These are phyloP conservation scores for Imbricaverruca yamaguchii DNA, from an alignment of 2,888 invertebrate species.

Conservation along the genomic window DNA sequence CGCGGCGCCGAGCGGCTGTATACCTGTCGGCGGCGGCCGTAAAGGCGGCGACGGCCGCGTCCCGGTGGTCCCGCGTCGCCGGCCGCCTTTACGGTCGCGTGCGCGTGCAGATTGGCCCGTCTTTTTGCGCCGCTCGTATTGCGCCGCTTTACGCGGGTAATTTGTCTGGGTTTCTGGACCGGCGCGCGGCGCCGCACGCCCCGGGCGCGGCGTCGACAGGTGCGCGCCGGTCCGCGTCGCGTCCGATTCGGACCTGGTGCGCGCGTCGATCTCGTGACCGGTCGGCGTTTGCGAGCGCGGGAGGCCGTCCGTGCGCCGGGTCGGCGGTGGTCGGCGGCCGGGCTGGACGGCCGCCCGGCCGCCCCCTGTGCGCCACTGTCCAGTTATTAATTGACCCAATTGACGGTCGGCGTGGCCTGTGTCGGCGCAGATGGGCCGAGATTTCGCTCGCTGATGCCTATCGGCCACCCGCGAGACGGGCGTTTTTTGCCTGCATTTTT, in stretches of 20 bases:
- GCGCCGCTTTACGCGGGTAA: background rate
- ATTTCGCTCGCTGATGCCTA: background rate
- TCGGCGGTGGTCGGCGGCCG: background rate
- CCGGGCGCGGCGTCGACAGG: background rate
- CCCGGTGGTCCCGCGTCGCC: background rate
- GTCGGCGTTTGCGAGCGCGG: background rate
- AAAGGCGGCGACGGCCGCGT: background rate
- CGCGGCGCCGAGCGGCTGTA: background rate
- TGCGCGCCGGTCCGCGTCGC: background rate
- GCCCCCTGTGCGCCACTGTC: background rate
- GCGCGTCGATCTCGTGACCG: background rate
- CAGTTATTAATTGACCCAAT: constrained; percentile 17
- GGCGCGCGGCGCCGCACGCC: background rate
- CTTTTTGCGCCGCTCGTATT: background rate
- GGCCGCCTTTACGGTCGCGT: background rate
- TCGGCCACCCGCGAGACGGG: constrained; percentile 9
- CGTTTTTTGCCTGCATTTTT: constrained; percentile 9
- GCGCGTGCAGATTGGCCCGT: background rate
- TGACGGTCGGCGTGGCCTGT: background rate
- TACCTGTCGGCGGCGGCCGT: background rate
- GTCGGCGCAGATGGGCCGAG: background rate
- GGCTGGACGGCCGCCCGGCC: background rate
- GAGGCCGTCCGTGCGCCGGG: background rate
- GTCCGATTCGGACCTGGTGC: too few species aligned
- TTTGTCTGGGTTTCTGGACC: constrained; percentile 8